A percentile compares a stretch with the other conserved stretches of the same genome.
Evolutionary conservation across 2,113 vertebrate genomes (phyloP).

Genomic region (Lontra canadensis): DNA sequence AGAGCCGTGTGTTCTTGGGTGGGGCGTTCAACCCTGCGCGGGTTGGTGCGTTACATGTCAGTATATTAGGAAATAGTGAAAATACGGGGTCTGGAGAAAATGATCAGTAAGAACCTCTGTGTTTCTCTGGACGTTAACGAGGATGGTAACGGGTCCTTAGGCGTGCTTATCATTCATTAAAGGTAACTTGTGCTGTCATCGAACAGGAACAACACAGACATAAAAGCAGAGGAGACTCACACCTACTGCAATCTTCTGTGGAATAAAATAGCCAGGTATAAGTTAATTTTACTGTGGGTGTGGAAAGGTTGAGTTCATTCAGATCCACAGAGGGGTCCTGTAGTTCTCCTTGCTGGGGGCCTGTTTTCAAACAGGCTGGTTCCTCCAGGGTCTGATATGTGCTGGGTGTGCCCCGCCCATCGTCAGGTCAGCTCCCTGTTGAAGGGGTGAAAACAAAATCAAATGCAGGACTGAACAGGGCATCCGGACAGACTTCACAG

Average conservation of each 20-base stretch:
- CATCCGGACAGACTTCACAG: neutral
- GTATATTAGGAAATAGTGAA: neutral
- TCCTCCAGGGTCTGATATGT: fast-evolving
- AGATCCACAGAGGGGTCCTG: neutral
- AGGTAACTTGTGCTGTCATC: neutral
- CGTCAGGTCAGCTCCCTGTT: neutral
- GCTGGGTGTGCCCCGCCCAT: neutral
- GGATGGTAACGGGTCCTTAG: neutral
- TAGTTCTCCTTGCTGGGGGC: neutral
- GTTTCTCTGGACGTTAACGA: neutral
- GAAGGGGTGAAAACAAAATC: neutral
- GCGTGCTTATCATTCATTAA: neutral
- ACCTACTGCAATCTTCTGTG: neutral
- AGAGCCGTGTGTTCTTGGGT: neutral
- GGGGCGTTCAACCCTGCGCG: neutral
- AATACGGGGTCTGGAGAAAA: neutral
- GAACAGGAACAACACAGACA: neutral
- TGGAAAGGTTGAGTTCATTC: neutral
- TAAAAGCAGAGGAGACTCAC: neutral
- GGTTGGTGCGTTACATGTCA: neutral
- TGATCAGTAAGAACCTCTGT: neutral
- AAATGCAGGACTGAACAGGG: neutral
- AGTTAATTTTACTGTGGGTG: neutral
- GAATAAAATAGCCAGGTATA: neutral
- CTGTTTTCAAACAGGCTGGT: neutral